Evolutionary conservation across 2,797 vertebrate species (phyloP), one percentile per base, ranked within the genome.

Genomic region (Thalassophryne amazonica): DNA sequence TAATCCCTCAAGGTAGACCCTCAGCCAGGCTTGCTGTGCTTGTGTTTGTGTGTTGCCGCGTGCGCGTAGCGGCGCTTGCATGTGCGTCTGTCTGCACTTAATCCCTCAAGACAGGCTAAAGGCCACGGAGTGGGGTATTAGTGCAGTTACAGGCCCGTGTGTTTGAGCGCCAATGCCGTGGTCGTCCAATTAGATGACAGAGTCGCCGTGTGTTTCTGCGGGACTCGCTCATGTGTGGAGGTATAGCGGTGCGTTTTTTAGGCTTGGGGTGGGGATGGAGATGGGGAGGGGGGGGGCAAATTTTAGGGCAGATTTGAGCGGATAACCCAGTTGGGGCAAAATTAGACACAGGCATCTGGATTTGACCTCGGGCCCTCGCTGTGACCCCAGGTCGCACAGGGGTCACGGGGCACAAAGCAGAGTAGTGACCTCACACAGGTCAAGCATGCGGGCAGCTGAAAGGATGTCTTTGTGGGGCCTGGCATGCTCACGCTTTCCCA

Each of bases 401-500:
- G 88, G 91, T 90, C 80, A 74, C 27, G 69, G 73, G 84, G 82
- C 88, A 91, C 89, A 89, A 91, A 91, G 87, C 87, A 45, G 80
- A 85, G 76, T 75, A 23, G 68, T 89, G 89, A 91, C 89, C 88
- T 84, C 60, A 57, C 77, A 79, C 82, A 89, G 89, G 89, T 91
- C 89, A 91, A 90, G 90, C 90, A 90, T 91, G 91, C 84, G 27
- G 81, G 77, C 66, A 43, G 50, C 87, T 92, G 88, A 92, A 92
- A 83, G 89, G 82, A 87, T 47, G 85, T 81, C 86, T 89, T 92
- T 90, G 89, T 91, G 82, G 70, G 64, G 78, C 73, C 80, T 86
- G 86, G 87, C 89, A 87, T 88, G 86, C 85, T 82, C 76, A 79
- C 76, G 77, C 88, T 91, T 90, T 92, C 90, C 89, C 90, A 91